Evolutionary conservation across 2,888 invertebrate species (phyloP).

Genomic region (Troides oblongomaculatus): DNA sequence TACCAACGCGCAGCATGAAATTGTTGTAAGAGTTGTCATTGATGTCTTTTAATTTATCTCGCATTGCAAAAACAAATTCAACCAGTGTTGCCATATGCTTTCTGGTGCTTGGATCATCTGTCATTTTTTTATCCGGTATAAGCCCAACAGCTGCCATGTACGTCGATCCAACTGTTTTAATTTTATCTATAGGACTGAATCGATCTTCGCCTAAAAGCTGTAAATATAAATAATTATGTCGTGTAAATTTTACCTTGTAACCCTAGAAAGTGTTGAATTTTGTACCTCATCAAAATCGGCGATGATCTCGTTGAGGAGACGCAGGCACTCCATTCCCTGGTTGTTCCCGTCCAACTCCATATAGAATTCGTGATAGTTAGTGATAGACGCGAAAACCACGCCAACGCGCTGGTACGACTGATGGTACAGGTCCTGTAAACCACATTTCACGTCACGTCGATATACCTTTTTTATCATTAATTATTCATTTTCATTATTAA

Average conservation of each 20-base stretch:
- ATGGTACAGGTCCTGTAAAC: conserved; percentile 89
- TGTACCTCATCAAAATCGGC: conserved; percentile 94
- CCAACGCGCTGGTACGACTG: conserved; percentile 95
- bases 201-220: conserved; percentile 91
- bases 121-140: conserved; percentile 88
- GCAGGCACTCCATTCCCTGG: conserved; percentile 93
- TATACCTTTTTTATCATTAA: background rate
- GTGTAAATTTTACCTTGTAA: too few species aligned
- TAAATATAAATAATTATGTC: conserved; percentile 29
- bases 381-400: conserved; percentile 94
- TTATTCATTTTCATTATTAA: too few species aligned
- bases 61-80: conserved; percentile 94
- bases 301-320: conserved; percentile 94
- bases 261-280: conserved; percentile 15
- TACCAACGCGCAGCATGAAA: conserved; percentile 93
- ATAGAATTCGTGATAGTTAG: conserved; percentile 97
- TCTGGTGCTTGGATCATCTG: conserved; percentile 79
- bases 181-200: conserved; percentile 93
- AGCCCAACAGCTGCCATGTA: conserved; percentile 96
- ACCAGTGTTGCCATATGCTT: conserved; percentile 87
- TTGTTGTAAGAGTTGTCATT: conserved; percentile 96
- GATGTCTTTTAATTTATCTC: conserved; percentile 90
- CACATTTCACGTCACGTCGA: conserved; percentile 36
- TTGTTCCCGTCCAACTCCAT: conserved; percentile 95
- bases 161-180: conserved; percentile 95